phyloP scores from a whole-genome alignment of 2,888 invertebrate genomes.

The Pammene aurita region DNA sequence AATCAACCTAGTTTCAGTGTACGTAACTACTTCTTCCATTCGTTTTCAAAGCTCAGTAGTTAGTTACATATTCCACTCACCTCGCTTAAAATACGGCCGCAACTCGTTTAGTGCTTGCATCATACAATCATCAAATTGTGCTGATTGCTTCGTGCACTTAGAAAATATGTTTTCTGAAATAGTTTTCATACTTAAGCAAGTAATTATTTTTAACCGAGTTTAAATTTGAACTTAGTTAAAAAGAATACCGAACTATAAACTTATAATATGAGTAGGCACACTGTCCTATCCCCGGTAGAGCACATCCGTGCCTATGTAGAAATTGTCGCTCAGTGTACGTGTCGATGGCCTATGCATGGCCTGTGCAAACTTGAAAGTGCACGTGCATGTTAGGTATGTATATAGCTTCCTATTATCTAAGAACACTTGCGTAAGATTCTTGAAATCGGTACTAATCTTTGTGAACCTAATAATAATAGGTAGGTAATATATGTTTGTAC shows the following conservation, averaged over 20 bases:
- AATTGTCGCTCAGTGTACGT: not conserved
- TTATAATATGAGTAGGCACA: too few relatives aligned
- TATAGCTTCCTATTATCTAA: not conserved
- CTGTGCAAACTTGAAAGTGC: not conserved
- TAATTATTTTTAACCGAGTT: not conserved
- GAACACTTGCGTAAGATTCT: too few relatives aligned
- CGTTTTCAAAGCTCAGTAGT: too few relatives aligned
- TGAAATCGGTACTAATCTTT: too few relatives aligned
- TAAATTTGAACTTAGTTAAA: too few relatives aligned
- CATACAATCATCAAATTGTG: constrained; percentile 88
- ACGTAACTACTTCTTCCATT: too few relatives aligned
- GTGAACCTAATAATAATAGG: too few relatives aligned
- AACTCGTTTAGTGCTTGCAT: constrained; percentile 88
- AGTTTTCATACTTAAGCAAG: constrained; percentile 5
- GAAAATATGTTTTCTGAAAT: constrained; percentile 78
- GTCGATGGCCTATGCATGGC: not conserved
- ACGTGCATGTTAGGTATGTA: not conserved
- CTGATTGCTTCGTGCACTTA: constrained; percentile 84
- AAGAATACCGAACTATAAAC: too few relatives aligned
- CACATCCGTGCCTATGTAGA: not conserved
- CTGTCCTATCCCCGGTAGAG: too few relatives aligned
- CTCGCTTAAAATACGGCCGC: constrained; percentile 87
- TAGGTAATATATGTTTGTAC: too few relatives aligned
- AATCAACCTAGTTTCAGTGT: too few relatives aligned
- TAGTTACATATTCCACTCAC: constrained; percentile 60